Base-by-base conservation (phyloP, 2,797 vertebrate genomes). In the Artibeus lituratus region DNA sequence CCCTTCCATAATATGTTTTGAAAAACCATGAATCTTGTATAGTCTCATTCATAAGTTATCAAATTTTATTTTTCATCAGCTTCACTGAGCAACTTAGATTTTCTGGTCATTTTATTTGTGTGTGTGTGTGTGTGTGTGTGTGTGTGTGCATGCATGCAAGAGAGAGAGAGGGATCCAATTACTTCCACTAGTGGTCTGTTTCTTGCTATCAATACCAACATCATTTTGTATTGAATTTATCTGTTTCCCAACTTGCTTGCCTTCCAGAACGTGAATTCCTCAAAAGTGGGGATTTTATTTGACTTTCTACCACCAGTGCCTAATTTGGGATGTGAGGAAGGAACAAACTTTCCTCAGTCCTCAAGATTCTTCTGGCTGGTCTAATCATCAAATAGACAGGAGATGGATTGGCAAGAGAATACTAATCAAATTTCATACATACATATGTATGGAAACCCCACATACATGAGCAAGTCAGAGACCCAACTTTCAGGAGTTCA, bases 31-130 rank as follows among this genome's bases (percentile, higher is more conserved):
- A 77, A 35, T 51, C 11, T 90, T 89, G 12, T 7, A 22, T 29
- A 26, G 2, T 32, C 21, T 53, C 11, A 91, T 77, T 21, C 24
- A 81, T n/a, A 74, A 74, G 59, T 24, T 26, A 73, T 73, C 19
- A 49, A 29, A 42, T 83, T 92, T 92, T 95, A 37, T 73, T 90
- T 93, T 86, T 96, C 44, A 90, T 91, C 3, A 62, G 19, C 1
- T 73, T 86, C 57, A 37, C 67, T 78, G 12, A 77, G 3, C 51
- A 65, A n/a, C 24, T 84, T 81, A 82, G 2, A 62, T 70, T 85
- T 90, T 85, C 4, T 53, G 47, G 44, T 59, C 44, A 42, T 47
- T 91, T 84, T 87, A 44, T 91, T 82, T 16, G 51, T 29, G 53
- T 81, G 9, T 59, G 42, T 32, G 26, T 74, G 15, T 47, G 26